These are phyloP conservation scores for Acrocera orbiculus DNA, from an alignment of 2,888 invertebrate species.

Conservation along the genomic window DNA sequence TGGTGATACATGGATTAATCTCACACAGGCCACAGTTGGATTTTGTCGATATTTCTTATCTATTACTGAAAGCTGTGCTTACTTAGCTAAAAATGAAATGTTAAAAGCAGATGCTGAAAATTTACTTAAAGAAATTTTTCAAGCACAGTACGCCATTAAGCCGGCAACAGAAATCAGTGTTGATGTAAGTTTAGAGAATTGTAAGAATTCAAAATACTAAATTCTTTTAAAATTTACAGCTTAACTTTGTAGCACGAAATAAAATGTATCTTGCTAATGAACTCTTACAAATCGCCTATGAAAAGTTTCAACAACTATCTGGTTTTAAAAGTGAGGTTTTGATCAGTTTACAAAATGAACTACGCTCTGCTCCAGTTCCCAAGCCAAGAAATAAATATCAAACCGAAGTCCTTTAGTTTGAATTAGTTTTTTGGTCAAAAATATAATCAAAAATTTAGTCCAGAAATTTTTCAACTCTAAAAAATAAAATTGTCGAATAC, in stretches of 20 bases:
- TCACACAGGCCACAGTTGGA: slow-evolving; percentile 28
- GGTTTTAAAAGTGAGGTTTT: slow-evolving; percentile 21
- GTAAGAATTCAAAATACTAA: not conserved
- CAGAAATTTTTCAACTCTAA: too few species aligned
- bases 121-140: slow-evolving; percentile 23
- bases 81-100: slow-evolving; percentile 27
- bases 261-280: slow-evolving; percentile 26
- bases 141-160: slow-evolving; percentile 26
- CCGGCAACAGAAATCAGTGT: slow-evolving; percentile 23
- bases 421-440: too few species aligned
- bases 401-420: slow-evolving; percentile 27
- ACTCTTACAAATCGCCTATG: slow-evolving; percentile 25
- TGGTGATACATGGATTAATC: slow-evolving; percentile 30
- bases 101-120: slow-evolving; percentile 22
- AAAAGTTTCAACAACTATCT: slow-evolving; percentile 24
- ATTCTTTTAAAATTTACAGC: slow-evolving; percentile 16
- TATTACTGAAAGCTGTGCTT: slow-evolving; percentile 26
- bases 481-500: too few species aligned
- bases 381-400: slow-evolving; percentile 30
- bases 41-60: slow-evolving; percentile 28
- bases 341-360: slow-evolving; percentile 18
- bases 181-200: slow-evolving; percentile 20
- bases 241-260: slow-evolving; percentile 29
- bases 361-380: slow-evolving; percentile 23
- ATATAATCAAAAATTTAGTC: too few species aligned